A percentile compares a stretch with the other conserved stretches of the same genome.
Evolutionary conservation across 2,797 vertebrate genomes (phyloP).

Genomic region (Smutsia temminckii): DNA sequence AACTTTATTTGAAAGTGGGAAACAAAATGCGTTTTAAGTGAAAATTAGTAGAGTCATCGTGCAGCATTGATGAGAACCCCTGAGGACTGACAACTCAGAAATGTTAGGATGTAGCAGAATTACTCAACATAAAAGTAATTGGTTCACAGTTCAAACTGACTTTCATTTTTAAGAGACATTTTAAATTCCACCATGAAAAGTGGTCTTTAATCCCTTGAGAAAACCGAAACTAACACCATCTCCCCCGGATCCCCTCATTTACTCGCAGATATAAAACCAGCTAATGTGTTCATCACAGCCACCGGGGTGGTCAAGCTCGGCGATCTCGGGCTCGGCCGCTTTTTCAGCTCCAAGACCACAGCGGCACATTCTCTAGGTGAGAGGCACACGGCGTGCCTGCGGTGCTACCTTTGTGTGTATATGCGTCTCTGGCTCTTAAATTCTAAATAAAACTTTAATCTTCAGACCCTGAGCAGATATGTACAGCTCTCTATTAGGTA

Average conservation of each 20-base stretch:
- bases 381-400: not conserved
- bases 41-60: not conserved
- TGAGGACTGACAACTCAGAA: not conserved
- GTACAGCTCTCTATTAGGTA: slow-evolving; percentile 57
- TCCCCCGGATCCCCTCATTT: slow-evolving; percentile 13
- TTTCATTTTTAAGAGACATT: slow-evolving; percentile 6
- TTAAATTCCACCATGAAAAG: not conserved
- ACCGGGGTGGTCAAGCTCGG: slow-evolving; percentile 98
- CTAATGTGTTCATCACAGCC: slow-evolving; percentile 99
- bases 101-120: not conserved
- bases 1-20: not conserved
- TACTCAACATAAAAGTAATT: not conserved
- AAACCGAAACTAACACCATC: not conserved
- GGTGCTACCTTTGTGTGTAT: not conserved
- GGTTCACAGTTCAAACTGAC: not conserved
- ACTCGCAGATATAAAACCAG: slow-evolving; percentile 95
- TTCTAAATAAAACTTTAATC: slow-evolving; percentile 31
- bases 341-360: slow-evolving; percentile 99
- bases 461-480: slow-evolving; percentile 70
- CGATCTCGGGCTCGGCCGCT: slow-evolving; percentile 95
- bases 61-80: not conserved
- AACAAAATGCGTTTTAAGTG: not conserved
- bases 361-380: slow-evolving; percentile 98
- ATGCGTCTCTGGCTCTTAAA: not conserved
- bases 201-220: not conserved